Base-by-base conservation (phyloP, 2,113 vertebrate genomes). In the Silurus asotus region DNA sequence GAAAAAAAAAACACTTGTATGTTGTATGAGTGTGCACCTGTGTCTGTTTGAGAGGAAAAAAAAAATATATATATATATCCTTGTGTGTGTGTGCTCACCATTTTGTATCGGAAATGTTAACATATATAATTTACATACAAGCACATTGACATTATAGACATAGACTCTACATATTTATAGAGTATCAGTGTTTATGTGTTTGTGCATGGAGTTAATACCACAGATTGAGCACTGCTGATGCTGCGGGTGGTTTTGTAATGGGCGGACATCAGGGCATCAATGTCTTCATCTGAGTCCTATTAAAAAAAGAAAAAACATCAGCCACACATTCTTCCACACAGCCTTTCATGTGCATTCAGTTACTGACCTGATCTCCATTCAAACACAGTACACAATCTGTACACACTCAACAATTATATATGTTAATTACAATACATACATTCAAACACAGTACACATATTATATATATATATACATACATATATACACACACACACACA, bases 241-340 rank as follows among this genome's bases (percentile, higher is more conserved):
- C 89, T 89, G 65, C 75, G 88, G 81, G 74, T 86, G 37, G 87
- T 87, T 88, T 87, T 88, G 62, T 86, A 89, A n/a, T 89, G 87
- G 51, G 84, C 89, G 70, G 89, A 90, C 86, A 90, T 87, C 84
- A 90, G 64, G n/a, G 84, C 86, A 78, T 90, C 89, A 37, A 87
- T 87, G 86, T 90, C 89, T 82, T 90, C 89, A 87, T 90, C 89
- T 0, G 88, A 90, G 75, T 89, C 88, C 89, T 90, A 72, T 14
- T 14, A 79, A 74, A 23, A 87, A 84, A 90, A 84, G 51, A n/a
- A 84, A 61, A 37, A 67, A 81, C 25, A 49, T 83, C 15, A 83
- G 13, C 56, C 9, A 17, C 10, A 61, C n/a, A 76, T 49, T 64
- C 17, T n/a, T 20, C 49, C 13, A 37, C 37, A 37, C 37, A 84